Percentiles rank a stretch among this genome's conserved stretches.
Evolutionary conservation across 2,888 invertebrate genomes (phyloP).

Genomic region (Pegoplata infirma): DNA sequence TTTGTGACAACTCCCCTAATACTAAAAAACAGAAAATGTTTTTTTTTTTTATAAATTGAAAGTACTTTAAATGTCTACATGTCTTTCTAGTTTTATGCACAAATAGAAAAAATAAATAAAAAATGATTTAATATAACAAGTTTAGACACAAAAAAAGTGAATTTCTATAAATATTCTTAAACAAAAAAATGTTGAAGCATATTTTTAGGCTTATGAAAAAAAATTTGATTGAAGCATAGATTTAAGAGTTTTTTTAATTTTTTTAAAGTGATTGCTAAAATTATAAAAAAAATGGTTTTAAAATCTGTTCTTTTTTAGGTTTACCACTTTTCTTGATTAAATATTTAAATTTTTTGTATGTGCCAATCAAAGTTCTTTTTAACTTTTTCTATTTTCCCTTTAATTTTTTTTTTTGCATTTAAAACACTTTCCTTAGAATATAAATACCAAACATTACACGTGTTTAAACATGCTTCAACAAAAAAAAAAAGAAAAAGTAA

Average conservation of each 20-base stretch:
- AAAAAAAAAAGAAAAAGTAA: too few species aligned
- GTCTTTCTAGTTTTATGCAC: neutral
- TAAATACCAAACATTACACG: conserved; percentile 2
- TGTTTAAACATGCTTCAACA: neutral
- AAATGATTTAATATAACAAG: neutral
- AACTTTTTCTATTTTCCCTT: too few species aligned
- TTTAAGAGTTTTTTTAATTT: too few species aligned
- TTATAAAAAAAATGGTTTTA: too few species aligned
- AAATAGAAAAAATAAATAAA: neutral
- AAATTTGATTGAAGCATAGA: too few species aligned
- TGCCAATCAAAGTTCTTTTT: neutral
- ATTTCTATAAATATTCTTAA: too few species aligned
- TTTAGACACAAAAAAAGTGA: neutral
- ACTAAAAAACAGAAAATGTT: conserved; percentile 3
- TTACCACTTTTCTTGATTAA: too few species aligned
- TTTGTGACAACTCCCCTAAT: conserved; percentile 52
- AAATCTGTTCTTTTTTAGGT: too few species aligned
- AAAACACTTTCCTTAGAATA: neutral
- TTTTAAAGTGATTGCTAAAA: too few species aligned
- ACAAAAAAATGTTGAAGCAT: too few species aligned
- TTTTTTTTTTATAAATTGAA: conserved; percentile 16
- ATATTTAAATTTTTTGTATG: too few species aligned
- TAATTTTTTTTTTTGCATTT: conserved; percentile 1
- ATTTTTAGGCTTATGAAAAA: too few species aligned
- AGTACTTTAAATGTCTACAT: conserved; percentile 16